These are phyloP conservation scores for Brachionus plicatilis DNA, from an alignment of 1,140 invertebrate genomes.

Conservation along the genomic window DNA sequence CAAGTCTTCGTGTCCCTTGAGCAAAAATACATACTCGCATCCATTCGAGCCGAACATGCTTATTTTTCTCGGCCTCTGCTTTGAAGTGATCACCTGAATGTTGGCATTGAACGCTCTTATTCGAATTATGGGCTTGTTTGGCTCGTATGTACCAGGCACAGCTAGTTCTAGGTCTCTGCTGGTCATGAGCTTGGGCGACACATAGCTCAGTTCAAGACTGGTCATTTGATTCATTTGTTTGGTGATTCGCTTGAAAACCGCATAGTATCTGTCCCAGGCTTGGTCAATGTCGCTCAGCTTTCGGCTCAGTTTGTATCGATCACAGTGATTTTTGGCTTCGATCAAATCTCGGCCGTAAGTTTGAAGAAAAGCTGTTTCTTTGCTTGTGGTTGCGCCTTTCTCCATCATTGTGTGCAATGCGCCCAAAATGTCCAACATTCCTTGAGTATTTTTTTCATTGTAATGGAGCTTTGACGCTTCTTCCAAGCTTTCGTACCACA, in stretches of 20 bases:
- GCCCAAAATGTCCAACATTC: slow-evolving; percentile 87
- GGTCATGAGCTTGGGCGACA: slow-evolving; percentile 80
- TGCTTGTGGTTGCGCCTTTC: slow-evolving; percentile 83
- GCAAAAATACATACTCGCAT: slow-evolving; percentile 92
- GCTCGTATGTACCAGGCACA: slow-evolving; percentile 87
- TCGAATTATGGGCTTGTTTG: slow-evolving; percentile 73
- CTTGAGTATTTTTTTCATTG: slow-evolving; percentile 66
- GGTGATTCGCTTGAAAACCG: slow-evolving; percentile 57
- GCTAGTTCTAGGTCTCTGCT: slow-evolving; percentile 87
- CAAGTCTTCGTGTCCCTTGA: slow-evolving; percentile 98
- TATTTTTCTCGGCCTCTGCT: slow-evolving; percentile 90
- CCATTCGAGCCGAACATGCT: slow-evolving; percentile 90
- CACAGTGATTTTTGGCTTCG: slow-evolving; percentile 90
- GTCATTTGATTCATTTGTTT: slow-evolving; percentile 50
- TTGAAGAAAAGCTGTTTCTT: slow-evolving; percentile 87
- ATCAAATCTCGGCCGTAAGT: slow-evolving; percentile 84
- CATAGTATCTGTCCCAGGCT: slow-evolving; percentile 98
- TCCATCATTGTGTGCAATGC: slow-evolving; percentile 90
- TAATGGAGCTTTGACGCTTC: slow-evolving; percentile 94
- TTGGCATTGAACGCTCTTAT: slow-evolving; percentile 77
- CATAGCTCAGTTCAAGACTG: slow-evolving; percentile 79
- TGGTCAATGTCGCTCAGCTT: slow-evolving; percentile 86
- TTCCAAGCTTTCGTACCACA: slow-evolving; percentile 97
- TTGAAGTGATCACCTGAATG: slow-evolving; percentile 89
- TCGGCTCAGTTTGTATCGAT: slow-evolving; percentile 70